Evolutionary conservation across 1,140 invertebrate genomes (phyloP).

Genomic region (Thaumatotibia leucotreta): DNA sequence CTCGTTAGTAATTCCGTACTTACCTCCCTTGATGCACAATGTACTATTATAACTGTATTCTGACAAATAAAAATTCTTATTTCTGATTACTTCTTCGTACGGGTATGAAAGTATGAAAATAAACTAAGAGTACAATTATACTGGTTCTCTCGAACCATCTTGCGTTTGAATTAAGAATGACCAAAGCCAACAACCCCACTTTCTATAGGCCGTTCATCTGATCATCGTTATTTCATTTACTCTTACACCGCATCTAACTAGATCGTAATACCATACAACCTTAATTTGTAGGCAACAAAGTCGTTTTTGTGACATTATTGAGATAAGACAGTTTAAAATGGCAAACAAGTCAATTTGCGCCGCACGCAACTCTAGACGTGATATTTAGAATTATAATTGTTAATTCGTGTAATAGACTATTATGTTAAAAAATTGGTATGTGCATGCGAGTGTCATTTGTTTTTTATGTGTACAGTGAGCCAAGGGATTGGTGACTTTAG

Average conservation of each 20-base stretch:
- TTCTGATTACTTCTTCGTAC: too few species aligned
- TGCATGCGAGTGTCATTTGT: neutral
- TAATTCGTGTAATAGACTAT: neutral
- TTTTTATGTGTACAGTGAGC: too few species aligned
- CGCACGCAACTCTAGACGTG: neutral
- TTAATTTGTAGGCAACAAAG: neutral
- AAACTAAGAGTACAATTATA: too few species aligned
- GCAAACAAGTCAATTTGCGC: neutral
- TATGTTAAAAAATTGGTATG: neutral
- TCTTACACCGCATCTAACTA: neutral
- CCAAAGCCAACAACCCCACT: conserved; percentile 3
- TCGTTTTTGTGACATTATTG: neutral
- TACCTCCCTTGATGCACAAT: too few species aligned
- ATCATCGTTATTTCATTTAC: neutral
- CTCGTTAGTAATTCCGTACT: too few species aligned
- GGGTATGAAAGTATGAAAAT: too few species aligned
- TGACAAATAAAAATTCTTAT: too few species aligned
- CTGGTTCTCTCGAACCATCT: neutral
- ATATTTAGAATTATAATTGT: neutral
- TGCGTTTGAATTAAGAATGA: neutral
- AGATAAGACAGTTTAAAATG: neutral
- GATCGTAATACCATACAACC: neutral
- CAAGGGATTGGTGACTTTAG: too few species aligned
- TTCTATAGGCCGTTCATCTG: conserved; percentile 1
- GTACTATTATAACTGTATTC: too few species aligned